Conservation (phyloP, 2,113 vertebrate genomes). For the Aphelocoma coerulescens region DNA sequence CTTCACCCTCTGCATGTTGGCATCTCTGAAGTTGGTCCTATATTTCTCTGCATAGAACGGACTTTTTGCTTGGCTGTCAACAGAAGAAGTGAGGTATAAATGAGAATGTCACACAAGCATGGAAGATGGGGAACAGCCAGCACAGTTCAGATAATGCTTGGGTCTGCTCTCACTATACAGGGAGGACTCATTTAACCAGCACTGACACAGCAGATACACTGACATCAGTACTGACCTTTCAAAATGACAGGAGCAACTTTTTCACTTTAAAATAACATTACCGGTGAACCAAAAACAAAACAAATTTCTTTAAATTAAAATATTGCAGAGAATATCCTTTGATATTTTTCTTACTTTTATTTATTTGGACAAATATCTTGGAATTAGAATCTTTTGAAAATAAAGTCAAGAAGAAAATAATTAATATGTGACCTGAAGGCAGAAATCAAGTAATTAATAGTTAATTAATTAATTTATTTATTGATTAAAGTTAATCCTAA, state of each 20-base stretch:
- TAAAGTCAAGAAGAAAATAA: neutral
- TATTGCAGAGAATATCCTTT: neutral
- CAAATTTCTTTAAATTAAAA: neutral
- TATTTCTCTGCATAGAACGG: neutral
- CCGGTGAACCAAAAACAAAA: neutral
- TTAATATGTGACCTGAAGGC: neutral
- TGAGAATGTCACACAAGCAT: neutral
- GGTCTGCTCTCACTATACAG: neutral
- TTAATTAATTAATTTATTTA: neutral
- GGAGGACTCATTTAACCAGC: neutral
- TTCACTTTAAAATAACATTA: neutral
- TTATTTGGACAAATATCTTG: neutral
- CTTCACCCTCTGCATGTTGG: neutral
- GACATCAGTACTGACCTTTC: neutral
- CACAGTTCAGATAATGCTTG: neutral
- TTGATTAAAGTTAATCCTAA: neutral
- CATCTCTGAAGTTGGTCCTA: neutral
- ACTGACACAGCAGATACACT: neutral
- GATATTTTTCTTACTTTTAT: neutral
- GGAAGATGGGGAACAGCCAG: neutral
- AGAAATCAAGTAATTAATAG: neutral
- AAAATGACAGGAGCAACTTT: neutral
- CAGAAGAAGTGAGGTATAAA: neutral
- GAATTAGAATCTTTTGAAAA: neutral
- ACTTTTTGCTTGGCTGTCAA: neutral